Evolutionary conservation across 2,888 invertebrate genomes (phyloP).

Genomic region (Metalampra italica): DNA sequence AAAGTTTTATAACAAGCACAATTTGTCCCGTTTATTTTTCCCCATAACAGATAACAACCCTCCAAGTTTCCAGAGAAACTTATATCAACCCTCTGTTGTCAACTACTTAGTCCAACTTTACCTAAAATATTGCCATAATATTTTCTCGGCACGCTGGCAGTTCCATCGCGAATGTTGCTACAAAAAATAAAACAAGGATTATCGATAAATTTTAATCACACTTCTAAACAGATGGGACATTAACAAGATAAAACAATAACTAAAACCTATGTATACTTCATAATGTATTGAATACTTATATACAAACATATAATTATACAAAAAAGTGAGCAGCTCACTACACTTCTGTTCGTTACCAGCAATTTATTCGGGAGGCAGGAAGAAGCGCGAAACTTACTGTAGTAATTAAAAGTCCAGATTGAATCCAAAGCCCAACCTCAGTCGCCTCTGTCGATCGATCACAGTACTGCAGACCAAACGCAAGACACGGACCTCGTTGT

Average conservation of each 20-base stretch:
- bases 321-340: constrained; percentile 32
- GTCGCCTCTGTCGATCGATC: constrained; percentile 56
- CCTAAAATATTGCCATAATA: constrained; percentile 1
- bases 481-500: constrained; percentile 51
- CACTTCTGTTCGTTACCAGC: constrained; percentile 11
- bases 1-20: constrained; percentile 24
- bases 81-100: constrained; percentile 10
- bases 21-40: constrained; percentile 32
- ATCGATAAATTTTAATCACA: constrained; percentile 46
- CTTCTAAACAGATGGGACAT: constrained; percentile 46
- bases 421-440: constrained; percentile 63
- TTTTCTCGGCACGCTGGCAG: background rate
- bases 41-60: constrained; percentile 14
- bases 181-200: background rate
- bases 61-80: constrained; percentile 7
- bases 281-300: constrained; percentile 41
- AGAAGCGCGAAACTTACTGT: constrained; percentile 5
- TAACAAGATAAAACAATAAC: constrained; percentile 59
- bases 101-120: constrained; percentile 2
- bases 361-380: constrained; percentile 20
- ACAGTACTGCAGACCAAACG: constrained; percentile 56
- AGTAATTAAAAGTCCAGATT: constrained; percentile 57
- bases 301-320: constrained; percentile 70
- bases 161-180: too few relatives aligned
- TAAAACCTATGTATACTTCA: constrained; percentile 71